Conservation (phyloP, 2,797 vertebrate genomes). For the Pseudocheirus occidentalis region DNA sequence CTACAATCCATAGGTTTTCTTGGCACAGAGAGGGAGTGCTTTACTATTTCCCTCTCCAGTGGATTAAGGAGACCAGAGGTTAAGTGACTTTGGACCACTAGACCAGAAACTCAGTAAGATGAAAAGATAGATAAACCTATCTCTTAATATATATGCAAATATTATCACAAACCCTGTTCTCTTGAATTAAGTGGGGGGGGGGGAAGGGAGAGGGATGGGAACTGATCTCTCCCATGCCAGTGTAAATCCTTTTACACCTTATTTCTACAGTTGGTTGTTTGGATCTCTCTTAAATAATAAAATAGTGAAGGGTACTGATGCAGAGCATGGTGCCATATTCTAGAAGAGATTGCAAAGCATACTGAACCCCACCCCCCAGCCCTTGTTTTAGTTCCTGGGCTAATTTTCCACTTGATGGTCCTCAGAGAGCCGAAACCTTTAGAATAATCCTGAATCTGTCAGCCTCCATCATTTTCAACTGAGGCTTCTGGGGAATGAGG, state of each 20-base stretch:
- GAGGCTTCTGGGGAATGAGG: conserved; percentile 66
- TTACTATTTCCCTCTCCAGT: not conserved
- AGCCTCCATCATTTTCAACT: conserved; percentile 78
- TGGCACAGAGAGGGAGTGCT: not conserved
- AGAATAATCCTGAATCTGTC: conserved; percentile 83
- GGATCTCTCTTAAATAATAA: not conserved
- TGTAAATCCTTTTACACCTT: conserved; percentile 57
- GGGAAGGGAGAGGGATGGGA: not conserved
- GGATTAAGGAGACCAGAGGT: not conserved
- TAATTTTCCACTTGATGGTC: conserved; percentile 77
- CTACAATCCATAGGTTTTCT: not conserved
- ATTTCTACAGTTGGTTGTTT: conserved; percentile 21
- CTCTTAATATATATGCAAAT: not conserved
- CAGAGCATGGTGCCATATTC: conserved; percentile 19
- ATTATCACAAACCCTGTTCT: conserved; percentile 54
- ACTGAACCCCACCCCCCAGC: conserved; percentile 40
- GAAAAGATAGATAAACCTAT: not conserved
- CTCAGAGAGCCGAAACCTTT: conserved; percentile 80
- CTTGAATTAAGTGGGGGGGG: conserved; percentile 26
- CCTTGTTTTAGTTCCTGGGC: conserved; percentile 75
- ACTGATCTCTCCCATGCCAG: conserved; percentile 27
- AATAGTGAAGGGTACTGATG: not conserved
- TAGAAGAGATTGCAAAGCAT: conserved; percentile 67
- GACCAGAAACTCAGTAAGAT: not conserved
- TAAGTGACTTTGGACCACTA: not conserved